Base-by-base conservation (phyloP, 2,888 invertebrate genomes). In the Asteroscopus sphinx region DNA sequence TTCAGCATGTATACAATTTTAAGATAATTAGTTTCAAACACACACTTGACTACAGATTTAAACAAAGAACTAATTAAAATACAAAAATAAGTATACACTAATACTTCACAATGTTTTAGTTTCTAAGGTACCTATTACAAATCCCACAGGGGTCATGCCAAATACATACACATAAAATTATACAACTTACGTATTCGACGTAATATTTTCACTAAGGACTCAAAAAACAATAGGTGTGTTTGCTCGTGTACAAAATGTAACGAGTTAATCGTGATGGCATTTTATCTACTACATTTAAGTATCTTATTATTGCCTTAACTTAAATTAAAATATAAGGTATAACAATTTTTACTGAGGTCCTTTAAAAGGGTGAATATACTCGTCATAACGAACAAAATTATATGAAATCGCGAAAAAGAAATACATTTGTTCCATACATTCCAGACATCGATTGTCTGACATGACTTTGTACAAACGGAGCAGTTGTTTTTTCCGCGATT, bases 1-100 rank as follows among this genome's bases (percentile, higher is more conserved):
- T n/a, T n/a, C n/a, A n/a, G n/a, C n/a, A n/a, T n/a, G n/a, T 32
- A 32, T 56, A 66, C 58, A 60, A 44, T 21, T 41, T 59, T 21
- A 25, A 36, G 0, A 26, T 1, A n/a, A 32, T 15, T 17, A 4
- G 25, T 56, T 36, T 8, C 17, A 41, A 51, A 35, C 15, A 42
- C 11, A 32, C 12, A 9, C 25, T 30, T 16, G 17, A 25, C 30
- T 25, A 58, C 8, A 41, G 35, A 21, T 66, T 9, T 15, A 8
- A 36, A 13, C 3, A 8, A 44, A 16, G 3, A 39, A 33, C 39
- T 17, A 28, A 47, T 9, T n/a, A 28, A 26, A 25, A 54, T 48
- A 53, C 33, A 53, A 30, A 25, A 13, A 12, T 9, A n/a, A n/a
- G 28, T 42, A 17, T 39, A 25, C n/a, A n/a, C 15, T 6, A 9